Percentiles rank a stretch among this genome's conserved stretches.
These are phyloP conservation scores for Macrosteles quadrilineatus DNA, from an alignment of 1,140 invertebrate species.

Conservation along the genomic window DNA sequence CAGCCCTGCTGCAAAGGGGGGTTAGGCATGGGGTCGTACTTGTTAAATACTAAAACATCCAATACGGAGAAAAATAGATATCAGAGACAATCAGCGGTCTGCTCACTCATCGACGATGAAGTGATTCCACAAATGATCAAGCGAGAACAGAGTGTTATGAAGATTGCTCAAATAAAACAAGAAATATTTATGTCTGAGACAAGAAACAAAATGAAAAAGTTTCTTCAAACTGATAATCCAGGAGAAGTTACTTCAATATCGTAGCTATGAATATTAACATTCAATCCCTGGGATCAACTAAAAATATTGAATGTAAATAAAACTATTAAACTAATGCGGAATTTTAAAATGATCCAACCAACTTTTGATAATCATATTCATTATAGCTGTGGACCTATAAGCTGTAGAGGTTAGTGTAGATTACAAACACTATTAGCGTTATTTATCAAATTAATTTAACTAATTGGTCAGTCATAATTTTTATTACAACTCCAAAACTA, in stretches of 20 bases:
- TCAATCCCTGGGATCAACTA: background rate
- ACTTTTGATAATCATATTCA: background rate
- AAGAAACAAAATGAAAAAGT: conserved; percentile 4
- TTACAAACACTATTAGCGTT: no score
- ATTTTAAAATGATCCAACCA: background rate
- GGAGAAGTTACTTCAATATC: background rate
- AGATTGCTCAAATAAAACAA: background rate
- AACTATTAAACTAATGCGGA: background rate
- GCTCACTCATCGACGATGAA: background rate
- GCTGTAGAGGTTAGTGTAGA: no score
- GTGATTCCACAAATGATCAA: background rate
- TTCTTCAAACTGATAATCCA: background rate
- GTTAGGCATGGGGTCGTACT: conserved; percentile 1
- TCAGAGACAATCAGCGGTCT: no score
- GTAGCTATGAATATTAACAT: background rate
- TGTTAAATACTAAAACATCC: background rate
- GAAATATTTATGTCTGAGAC: conserved; percentile 7
- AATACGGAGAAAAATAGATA: background rate
- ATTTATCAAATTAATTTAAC: no score
- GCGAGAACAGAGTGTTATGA: background rate
- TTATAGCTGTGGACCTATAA: background rate
- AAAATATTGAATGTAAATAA: no score
- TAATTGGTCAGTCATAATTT: no score
- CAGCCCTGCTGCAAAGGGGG: conserved; percentile 9
- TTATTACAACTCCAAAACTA: no score